Evolutionary conservation across 2,797 vertebrate species (phyloP).

Genomic region (Sebastes minor): DNA sequence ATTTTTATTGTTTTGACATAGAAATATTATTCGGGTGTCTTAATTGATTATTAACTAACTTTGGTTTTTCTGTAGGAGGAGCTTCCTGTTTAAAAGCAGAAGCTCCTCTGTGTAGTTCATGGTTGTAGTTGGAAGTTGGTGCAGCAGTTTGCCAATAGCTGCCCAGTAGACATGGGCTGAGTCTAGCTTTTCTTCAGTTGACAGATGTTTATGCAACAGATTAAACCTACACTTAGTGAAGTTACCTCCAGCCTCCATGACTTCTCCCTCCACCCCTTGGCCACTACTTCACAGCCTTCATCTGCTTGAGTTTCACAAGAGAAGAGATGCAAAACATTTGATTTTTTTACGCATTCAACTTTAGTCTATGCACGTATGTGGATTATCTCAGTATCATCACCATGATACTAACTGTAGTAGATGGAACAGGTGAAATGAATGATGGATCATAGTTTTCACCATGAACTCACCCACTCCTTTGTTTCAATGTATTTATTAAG

Average conservation of each 20-base stretch:
- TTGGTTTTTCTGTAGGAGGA: background rate
- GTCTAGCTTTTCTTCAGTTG: background rate
- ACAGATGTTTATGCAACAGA: background rate
- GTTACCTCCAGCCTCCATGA: background rate
- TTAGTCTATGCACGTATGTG: background rate
- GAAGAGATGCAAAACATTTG: no score
- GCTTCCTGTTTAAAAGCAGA: background rate
- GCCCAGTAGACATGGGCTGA: background rate
- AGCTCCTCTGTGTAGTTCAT: background rate
- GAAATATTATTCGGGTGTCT: background rate
- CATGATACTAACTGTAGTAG: background rate
- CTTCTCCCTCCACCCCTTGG: background rate
- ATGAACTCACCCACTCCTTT: background rate
- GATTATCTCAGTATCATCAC: fast-evolving
- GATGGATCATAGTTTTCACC: background rate
- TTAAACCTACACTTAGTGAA: background rate
- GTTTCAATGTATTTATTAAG: background rate
- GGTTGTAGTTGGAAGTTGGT: background rate
- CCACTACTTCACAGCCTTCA: background rate
- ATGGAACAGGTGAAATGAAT: background rate
- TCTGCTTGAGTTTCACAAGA: fast-evolving
- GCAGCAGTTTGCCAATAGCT: fast-evolving
- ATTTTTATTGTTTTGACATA: background rate
- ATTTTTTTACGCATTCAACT: background rate
- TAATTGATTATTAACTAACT: background rate